These are phyloP conservation scores for Crambe crambe DNA, from an alignment of 37 sponge, comb jelly and placozoan genomes.

Conservation along the genomic window DNA sequence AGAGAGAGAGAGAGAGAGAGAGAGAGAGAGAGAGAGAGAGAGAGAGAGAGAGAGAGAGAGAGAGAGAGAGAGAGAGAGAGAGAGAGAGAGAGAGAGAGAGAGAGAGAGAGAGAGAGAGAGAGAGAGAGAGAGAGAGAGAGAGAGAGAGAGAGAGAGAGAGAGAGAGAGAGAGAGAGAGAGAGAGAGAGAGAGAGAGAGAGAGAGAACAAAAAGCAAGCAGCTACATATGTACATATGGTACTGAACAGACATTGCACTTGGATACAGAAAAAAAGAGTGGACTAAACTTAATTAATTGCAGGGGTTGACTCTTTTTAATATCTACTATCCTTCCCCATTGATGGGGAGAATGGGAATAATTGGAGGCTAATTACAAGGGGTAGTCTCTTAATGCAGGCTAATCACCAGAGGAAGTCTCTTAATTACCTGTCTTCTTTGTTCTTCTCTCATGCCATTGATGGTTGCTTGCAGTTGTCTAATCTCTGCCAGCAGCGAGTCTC, in stretches of 20 bases:
- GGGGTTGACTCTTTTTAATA: too few relatives aligned
- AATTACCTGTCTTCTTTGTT: conserved; percentile 6
- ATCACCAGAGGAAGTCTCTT: too few relatives aligned
- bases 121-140: neutral
- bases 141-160: neutral
- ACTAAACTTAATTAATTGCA: too few relatives aligned
- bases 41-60: neutral
- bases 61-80: neutral
- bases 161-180: neutral
- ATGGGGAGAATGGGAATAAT: too few relatives aligned
- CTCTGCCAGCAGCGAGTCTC: conserved; percentile 22
- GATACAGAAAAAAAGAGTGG: too few relatives aligned
- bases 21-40: neutral
- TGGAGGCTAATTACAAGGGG: too few relatives aligned
- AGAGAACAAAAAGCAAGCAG: neutral
- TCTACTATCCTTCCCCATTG: too few relatives aligned
- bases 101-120: neutral
- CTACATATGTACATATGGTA: too few relatives aligned
- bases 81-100: neutral
- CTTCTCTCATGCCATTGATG: neutral
- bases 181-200: neutral
- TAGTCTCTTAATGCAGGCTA: too few relatives aligned
- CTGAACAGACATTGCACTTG: too few relatives aligned
- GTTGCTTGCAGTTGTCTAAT: conserved; percentile 3
- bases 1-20: neutral